Evolutionary conservation across 2,797 vertebrate species (phyloP).

Genomic region (Mareca strepera): DNA sequence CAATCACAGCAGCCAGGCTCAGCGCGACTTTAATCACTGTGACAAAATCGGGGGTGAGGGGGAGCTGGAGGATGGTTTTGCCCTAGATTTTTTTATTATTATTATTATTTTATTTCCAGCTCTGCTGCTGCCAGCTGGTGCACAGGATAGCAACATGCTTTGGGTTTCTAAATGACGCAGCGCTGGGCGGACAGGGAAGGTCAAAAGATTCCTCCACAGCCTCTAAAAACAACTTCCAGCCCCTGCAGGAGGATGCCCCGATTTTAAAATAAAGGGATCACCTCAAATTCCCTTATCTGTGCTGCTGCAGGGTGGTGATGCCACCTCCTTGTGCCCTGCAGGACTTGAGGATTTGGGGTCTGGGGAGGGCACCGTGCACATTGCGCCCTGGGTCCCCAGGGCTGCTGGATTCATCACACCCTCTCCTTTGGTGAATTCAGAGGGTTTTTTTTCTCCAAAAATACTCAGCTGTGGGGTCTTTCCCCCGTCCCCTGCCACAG

Average conservation of each 20-base stretch:
- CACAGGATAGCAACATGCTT: not conserved
- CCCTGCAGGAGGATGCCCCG: not conserved
- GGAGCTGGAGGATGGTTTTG: constrained; percentile 12
- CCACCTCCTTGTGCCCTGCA: not conserved
- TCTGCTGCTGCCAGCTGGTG: not conserved
- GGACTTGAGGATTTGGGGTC: not conserved
- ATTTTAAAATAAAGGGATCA: not conserved
- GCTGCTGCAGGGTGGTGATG: not conserved
- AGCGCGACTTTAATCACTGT: not conserved
- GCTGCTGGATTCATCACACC: rapidly evolving
- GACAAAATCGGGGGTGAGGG: constrained; percentile 35
- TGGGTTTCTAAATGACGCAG: not conserved
- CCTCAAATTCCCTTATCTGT: not conserved
- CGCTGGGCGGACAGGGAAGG: not conserved
- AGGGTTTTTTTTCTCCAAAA: not conserved
- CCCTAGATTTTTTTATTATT: not conserved
- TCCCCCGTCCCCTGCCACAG: not conserved
- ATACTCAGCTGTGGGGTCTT: not conserved
- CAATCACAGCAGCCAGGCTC: constrained; percentile 19
- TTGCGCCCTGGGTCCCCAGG: not conserved
- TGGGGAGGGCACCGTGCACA: not conserved
- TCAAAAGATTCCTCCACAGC: not conserved
- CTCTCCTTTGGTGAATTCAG: rapidly evolving
- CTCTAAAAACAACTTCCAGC: not conserved
- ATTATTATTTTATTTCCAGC: not conserved